Percentiles rank a stretch among this genome's conserved stretches.
Evolutionary conservation across 2,888 invertebrate species (phyloP).

Genomic region (Drosophila mimica): DNA sequence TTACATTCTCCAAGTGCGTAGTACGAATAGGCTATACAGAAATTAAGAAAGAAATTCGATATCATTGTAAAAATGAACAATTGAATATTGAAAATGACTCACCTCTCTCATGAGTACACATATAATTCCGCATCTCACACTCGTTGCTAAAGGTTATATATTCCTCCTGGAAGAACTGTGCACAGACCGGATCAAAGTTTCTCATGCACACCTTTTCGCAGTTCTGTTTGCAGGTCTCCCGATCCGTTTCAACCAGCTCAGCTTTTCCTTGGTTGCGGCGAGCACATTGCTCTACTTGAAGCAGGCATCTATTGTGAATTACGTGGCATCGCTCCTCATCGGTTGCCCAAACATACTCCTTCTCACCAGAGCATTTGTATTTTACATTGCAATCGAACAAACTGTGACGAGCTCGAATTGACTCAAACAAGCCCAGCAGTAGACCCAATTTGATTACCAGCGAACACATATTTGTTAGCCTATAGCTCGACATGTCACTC

Average conservation of each 20-base stretch:
- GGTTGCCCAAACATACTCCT: conserved; percentile 39
- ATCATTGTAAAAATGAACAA: background rate
- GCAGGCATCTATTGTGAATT: conserved; percentile 22
- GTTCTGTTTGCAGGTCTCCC: conserved; percentile 21
- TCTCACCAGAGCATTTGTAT: conserved; percentile 22
- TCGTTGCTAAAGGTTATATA: conserved; percentile 31
- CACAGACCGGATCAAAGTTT: conserved; percentile 23
- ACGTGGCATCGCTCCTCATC: conserved; percentile 38
- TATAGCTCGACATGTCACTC: conserved; percentile 11
- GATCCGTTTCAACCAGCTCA: conserved; percentile 18
- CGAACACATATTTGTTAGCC: background rate
- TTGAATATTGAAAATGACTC: background rate
- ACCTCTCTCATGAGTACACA: conserved; percentile 24
- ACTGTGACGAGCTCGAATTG: background rate
- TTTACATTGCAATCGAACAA: conserved; percentile 13
- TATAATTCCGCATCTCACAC: conserved; percentile 29
- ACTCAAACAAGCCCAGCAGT: background rate
- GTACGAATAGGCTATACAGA: conserved; percentile 22
- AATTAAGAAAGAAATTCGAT: background rate
- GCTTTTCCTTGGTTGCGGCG: conserved; percentile 7
- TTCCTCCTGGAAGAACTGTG: conserved; percentile 36
- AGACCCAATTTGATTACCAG: conserved; percentile 2
- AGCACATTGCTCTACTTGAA: conserved; percentile 26
- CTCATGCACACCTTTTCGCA: conserved; percentile 14
- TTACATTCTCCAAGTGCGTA: conserved; percentile 15